phyloP scores from a whole-genome alignment of 2,888 invertebrate species.

The Muscina levida region DNA sequence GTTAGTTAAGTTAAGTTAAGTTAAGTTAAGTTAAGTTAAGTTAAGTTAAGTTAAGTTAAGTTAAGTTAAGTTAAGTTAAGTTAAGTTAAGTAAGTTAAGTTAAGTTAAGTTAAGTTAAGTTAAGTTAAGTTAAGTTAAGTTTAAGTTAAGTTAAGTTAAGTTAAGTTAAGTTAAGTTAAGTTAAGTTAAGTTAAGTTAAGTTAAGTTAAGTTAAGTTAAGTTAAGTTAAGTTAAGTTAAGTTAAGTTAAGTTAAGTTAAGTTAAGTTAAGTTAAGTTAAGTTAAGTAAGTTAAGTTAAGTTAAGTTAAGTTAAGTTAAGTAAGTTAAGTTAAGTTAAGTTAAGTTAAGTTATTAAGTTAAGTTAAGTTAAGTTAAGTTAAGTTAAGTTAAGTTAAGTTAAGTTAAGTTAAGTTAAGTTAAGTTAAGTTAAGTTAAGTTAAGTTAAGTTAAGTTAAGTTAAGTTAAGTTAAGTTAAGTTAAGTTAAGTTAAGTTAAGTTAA shows the following conservation, averaged over 20 bases:
- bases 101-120: conserved; percentile 51
- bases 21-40: not conserved
- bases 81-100: not conserved
- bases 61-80: not conserved
- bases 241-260: not conserved
- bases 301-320: not conserved
- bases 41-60: conserved; percentile 1
- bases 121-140: conserved; percentile 68
- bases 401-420: not conserved
- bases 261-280: not conserved
- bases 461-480: too few relatives aligned
- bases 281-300: not conserved
- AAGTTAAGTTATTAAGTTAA: not conserved
- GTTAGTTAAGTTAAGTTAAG: conserved; percentile 1
- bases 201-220: too few relatives aligned
- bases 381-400: not conserved
- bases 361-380: not conserved
- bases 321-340: not conserved
- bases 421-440: not conserved
- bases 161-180: too few relatives aligned
- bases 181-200: not conserved
- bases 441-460: not conserved
- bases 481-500: too few relatives aligned
- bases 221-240: not conserved
- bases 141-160: not conserved